These are phyloP conservation scores for Marmota flaviventris DNA, from an alignment of 2,113 vertebrate genomes.

Conservation along the genomic window DNA sequence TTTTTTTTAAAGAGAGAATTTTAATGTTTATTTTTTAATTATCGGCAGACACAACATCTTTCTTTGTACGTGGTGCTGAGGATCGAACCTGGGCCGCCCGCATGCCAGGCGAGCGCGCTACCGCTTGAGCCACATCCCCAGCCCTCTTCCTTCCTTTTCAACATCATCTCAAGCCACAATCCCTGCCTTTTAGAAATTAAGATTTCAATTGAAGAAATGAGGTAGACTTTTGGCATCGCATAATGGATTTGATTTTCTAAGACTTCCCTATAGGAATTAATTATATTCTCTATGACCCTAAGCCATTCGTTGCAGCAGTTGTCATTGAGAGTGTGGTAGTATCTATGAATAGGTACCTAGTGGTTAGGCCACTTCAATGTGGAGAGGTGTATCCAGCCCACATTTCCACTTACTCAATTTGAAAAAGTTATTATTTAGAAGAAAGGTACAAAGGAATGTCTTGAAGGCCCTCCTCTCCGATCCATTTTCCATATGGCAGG, in stretches of 20 bases:
- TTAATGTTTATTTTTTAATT: too few species aligned
- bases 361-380: background rate
- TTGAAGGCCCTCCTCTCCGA: background rate
- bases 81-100: too few species aligned
- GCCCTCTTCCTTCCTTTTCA: background rate
- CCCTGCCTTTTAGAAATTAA: conserved; percentile 25
- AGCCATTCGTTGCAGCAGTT: background rate
- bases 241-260: background rate
- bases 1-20: too few species aligned
- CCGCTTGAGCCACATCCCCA: too few species aligned
- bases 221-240: background rate
- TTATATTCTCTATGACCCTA: background rate
- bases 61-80: too few species aligned
- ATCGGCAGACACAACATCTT: too few species aligned
- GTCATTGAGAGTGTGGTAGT: background rate
- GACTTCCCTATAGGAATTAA: background rate
- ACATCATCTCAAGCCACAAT: background rate
- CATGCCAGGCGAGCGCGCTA: too few species aligned
- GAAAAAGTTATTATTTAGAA: conserved; percentile 25
- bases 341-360: background rate
- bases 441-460: background rate
- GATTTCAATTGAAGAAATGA: background rate
- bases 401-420: background rate
- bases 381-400: background rate
- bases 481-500: background rate